Evolutionary conservation across 2,888 invertebrate genomes (phyloP).

Genomic region (Drosophila quasianomalipes): DNA sequence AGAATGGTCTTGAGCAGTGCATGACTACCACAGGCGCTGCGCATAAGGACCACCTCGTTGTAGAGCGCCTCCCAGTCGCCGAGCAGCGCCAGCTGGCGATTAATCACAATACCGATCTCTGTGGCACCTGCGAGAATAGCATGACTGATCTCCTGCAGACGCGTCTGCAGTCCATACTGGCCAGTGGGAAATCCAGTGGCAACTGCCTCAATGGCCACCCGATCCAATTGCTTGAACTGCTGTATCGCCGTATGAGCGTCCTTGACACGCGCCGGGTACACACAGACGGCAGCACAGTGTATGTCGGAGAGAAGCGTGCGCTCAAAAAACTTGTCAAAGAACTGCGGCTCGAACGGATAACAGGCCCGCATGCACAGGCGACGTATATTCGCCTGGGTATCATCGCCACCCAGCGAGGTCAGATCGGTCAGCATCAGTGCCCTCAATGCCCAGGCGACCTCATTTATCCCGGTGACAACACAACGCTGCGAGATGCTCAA

Average conservation of each 20-base stretch:
- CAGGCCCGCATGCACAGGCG: slow-evolving; percentile 91
- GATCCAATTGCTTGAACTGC: slow-evolving; percentile 86
- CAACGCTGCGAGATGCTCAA: slow-evolving; percentile 85
- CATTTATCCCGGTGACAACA: slow-evolving; percentile 85
- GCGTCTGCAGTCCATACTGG: slow-evolving; percentile 92
- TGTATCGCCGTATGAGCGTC: slow-evolving; percentile 89
- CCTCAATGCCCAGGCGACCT: slow-evolving; percentile 92
- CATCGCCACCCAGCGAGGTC: slow-evolving; percentile 95
- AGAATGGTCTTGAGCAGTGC: slow-evolving; percentile 96
- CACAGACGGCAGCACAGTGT: slow-evolving; percentile 96
- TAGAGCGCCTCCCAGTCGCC: slow-evolving; percentile 94
- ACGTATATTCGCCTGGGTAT: slow-evolving; percentile 91
- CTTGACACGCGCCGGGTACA: slow-evolving; percentile 94
- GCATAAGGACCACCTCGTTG: slow-evolving; percentile 93
- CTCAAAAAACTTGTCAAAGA: slow-evolving; percentile 74
- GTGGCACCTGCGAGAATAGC: slow-evolving; percentile 94
- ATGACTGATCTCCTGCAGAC: slow-evolving; percentile 92
- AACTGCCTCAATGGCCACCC: slow-evolving; percentile 93
- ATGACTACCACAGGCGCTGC: slow-evolving; percentile 89
- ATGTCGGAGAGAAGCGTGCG: slow-evolving; percentile 81
- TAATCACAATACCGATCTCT: slow-evolving; percentile 98
- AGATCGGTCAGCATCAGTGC: slow-evolving; percentile 95
- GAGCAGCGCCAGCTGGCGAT: slow-evolving; percentile 93
- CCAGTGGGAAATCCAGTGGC: slow-evolving; percentile 99
- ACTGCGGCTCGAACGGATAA: slow-evolving; percentile 85